phyloP scores from a whole-genome alignment of 2,113 vertebrate species.

The Dermatemys mawii region DNA sequence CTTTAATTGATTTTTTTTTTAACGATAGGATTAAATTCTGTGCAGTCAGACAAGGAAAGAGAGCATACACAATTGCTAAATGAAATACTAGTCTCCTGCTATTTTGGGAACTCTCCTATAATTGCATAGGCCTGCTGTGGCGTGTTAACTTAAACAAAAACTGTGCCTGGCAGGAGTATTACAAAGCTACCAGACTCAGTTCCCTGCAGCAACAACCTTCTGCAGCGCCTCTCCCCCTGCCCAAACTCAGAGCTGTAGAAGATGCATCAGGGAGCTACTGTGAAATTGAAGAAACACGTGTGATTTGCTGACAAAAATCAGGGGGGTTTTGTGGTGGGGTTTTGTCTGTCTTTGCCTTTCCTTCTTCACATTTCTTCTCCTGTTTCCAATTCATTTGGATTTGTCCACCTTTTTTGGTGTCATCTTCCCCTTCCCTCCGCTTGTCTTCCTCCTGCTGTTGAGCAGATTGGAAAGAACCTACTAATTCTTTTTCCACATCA shows the following conservation, averaged over 20 bases:
- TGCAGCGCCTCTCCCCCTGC: not conserved
- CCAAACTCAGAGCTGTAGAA: not conserved
- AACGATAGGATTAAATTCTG: not conserved
- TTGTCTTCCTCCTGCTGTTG: not conserved
- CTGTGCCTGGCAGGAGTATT: not conserved
- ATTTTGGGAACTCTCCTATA: slow-evolving; percentile 23
- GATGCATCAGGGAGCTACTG: not conserved
- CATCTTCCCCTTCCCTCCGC: accelerated
- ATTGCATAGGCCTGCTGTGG: slow-evolving; percentile 23
- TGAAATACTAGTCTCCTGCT: slow-evolving; percentile 6
- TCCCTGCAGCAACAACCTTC: not conserved
- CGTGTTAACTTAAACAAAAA: not conserved
- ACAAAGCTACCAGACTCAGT: not conserved
- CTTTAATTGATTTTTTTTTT: not conserved
- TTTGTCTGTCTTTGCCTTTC: not conserved
- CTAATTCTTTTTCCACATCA: not conserved
- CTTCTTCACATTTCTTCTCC: not conserved
- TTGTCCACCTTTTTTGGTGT: not conserved
- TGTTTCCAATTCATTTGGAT: not conserved
- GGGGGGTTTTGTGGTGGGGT: accelerated
- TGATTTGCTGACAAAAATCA: not conserved
- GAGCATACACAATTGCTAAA: not conserved
- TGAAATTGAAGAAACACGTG: not conserved
- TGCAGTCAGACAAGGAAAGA: not conserved
- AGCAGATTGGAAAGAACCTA: not conserved